These are phyloP conservation scores for Aratinga solstitialis DNA, from an alignment of 2,797 vertebrate genomes.

Conservation along the genomic window DNA sequence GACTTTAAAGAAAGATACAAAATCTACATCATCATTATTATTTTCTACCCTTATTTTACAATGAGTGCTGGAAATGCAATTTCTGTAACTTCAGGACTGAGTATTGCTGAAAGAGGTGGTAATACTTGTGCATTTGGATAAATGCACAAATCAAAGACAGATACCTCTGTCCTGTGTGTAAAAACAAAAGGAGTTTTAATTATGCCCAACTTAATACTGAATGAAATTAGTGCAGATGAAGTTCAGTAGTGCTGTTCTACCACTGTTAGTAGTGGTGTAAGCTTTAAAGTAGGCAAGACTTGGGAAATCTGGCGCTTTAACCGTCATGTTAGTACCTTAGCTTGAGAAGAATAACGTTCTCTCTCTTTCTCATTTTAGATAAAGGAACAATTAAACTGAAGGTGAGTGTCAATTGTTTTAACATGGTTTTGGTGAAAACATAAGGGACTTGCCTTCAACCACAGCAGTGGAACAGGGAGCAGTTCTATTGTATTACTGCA, in stretches of 20 bases:
- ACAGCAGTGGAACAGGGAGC: not conserved
- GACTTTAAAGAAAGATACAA: not conserved
- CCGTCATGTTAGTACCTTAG: not conserved
- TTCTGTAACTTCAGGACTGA: not conserved
- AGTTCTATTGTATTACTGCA: not conserved
- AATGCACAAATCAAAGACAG: not conserved
- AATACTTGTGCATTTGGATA: not conserved
- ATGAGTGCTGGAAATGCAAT: not conserved
- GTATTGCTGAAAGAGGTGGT: not conserved
- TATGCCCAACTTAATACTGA: not conserved
- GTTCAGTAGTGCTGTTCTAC: not conserved
- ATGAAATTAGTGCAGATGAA: not conserved
- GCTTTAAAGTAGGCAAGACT: not conserved
- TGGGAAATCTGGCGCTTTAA: not conserved
- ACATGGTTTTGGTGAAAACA: not conserved
- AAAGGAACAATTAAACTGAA: slow-evolving; percentile 91
- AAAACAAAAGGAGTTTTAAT: not conserved
- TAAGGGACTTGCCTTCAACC: not conserved
- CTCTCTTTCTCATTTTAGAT: slow-evolving; percentile 74
- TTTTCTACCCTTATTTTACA: not conserved
- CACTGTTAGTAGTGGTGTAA: not conserved
- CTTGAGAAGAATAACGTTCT: not conserved
- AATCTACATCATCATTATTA: not conserved
- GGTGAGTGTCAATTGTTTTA: slow-evolving; percentile 78
- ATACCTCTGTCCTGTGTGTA: not conserved